Evolutionary conservation across 2,113 vertebrate genomes (phyloP).

Genomic region (Progne subis): DNA sequence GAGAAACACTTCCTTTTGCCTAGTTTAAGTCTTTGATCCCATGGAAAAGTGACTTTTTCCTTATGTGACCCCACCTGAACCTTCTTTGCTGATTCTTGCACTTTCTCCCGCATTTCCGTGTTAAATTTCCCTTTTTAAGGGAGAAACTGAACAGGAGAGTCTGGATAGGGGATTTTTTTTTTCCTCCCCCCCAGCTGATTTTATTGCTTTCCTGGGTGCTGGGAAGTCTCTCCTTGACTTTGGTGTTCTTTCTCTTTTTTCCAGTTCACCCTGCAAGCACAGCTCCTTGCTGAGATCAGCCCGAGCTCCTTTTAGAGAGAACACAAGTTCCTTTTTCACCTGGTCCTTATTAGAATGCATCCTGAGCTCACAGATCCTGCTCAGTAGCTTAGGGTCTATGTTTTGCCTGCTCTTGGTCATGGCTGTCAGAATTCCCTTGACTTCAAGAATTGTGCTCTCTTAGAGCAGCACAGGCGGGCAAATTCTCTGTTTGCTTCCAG

Average conservation of each 20-base stretch:
- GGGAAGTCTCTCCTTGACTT: background rate
- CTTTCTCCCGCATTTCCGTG: background rate
- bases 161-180: too few relatives aligned
- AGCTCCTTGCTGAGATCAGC: background rate
- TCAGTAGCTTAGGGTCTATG: background rate
- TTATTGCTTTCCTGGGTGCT: background rate
- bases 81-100: background rate
- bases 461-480: background rate
- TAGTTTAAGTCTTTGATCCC: background rate
- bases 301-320: background rate
- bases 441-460: background rate
- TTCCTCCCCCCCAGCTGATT: background rate
- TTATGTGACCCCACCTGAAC: background rate
- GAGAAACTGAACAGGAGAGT: background rate
- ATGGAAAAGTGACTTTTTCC: background rate
- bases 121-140: background rate
- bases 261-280: background rate
- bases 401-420: background rate
- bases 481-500: background rate
- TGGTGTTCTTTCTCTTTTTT: background rate
- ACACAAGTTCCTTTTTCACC: background rate
- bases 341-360: fast-evolving
- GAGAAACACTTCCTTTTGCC: background rate
- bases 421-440: background rate
- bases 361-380: background rate